Evolutionary conservation across 2,113 vertebrate genomes (phyloP), one percentile per base, ranked within the genome.

Genomic region (Marmota monax): DNA sequence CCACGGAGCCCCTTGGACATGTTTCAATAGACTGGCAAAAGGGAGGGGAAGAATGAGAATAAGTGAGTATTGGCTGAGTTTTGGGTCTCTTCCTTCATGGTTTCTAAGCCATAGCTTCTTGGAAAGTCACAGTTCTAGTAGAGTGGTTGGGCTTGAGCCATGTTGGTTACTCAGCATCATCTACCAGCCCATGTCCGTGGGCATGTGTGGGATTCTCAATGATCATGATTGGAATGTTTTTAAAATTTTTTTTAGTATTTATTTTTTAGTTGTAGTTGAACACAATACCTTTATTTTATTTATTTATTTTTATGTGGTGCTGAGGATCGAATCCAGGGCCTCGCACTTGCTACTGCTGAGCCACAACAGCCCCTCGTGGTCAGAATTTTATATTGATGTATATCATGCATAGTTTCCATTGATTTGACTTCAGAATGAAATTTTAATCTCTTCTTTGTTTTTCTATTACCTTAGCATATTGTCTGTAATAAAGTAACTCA

Each of bases 341-440:
- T 45, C 1, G 45, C 7, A 45, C 45, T 45, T 45, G 45, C 45
- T 45, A 45, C 45, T 45, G 45, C 45, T 45, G 45, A 45, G 7
- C 45, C 45, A 45, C 45, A 45, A 45, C 45, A 45, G 45, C 7
- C 45, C 45, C 56, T 20, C 32, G 11, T 2, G 5, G 45, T 17
- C 13, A 82, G 45, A 48, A 53, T 93, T 74, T 88, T 27, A 34
- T 72, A 13, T 73, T 67, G 37, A 63, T n/a, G 22, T 65, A 16
- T 8, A 39, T 10, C 13, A 48, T 42, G 11, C 63, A 20, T 86
- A 77, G 23, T 84, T 94, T 58, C 23, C 65, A 82, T 58, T 61
- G 69, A 79, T 48, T 97, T 94, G 53, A 74, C 84, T 89, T 93
- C 78, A 86, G n/a, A 39, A 48, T 94, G 83, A 23, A 65, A 84